Percentiles rank a stretch among this genome's conserved stretches.
These are phyloP conservation scores for Cichladusa arquata DNA, from an alignment of 2,113 vertebrate genomes.

Conservation along the genomic window DNA sequence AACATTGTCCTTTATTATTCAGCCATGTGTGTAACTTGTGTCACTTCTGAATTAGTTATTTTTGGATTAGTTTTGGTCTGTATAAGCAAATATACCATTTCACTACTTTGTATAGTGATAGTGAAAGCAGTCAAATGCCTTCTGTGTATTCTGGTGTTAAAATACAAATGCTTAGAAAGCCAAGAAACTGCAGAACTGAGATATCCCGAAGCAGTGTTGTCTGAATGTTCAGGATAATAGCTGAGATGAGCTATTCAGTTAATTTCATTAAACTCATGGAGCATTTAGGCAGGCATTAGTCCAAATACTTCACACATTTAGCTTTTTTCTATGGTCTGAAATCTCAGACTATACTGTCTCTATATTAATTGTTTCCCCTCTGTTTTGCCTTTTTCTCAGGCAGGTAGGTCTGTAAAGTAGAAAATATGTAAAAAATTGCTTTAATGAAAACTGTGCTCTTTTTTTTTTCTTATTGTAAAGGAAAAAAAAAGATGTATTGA, in stretches of 20 bases:
- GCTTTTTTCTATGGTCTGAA: background rate
- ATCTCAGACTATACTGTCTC: background rate
- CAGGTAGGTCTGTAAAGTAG: background rate
- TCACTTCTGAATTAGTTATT: background rate
- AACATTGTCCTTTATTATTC: background rate
- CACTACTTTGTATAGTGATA: background rate
- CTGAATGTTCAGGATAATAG: background rate
- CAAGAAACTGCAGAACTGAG: background rate
- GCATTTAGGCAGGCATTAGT: background rate
- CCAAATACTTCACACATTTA: background rate
- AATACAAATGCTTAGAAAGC: background rate
- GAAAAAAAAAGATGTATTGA: background rate
- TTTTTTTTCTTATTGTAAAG: background rate
- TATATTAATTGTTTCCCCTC: background rate
- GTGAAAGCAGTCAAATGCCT: background rate
- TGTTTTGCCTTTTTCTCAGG: background rate
- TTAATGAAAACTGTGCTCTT: background rate
- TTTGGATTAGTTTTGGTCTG: background rate
- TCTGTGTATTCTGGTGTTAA: background rate
- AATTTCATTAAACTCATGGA: fast-evolving
- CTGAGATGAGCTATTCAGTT: background rate
- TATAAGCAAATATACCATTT: background rate
- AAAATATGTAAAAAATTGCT: background rate
- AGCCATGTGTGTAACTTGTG: background rate
- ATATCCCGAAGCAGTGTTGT: background rate